These are phyloP conservation scores for Centrocercus urophasianus DNA, from an alignment of 2,113 vertebrate genomes.

Conservation along the genomic window DNA sequence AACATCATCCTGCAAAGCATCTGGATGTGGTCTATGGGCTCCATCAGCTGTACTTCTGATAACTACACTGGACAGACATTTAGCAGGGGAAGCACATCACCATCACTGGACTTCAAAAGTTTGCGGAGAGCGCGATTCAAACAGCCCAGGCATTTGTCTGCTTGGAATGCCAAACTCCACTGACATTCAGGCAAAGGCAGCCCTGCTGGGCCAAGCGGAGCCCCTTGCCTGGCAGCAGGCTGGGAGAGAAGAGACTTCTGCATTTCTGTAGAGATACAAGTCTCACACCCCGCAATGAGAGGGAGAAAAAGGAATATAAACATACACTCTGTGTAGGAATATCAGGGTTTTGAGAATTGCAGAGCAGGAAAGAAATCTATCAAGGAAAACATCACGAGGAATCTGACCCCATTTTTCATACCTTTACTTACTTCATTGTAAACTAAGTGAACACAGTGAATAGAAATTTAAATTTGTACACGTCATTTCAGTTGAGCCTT, in stretches of 20 bases:
- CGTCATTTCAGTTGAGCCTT: neutral
- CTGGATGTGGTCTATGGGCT: neutral
- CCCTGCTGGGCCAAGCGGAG: neutral
- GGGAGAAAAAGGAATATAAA: neutral
- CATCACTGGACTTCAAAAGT: neutral
- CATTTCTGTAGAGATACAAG: neutral
- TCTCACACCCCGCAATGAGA: too few relatives aligned
- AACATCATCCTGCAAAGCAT: neutral
- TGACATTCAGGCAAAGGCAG: neutral
- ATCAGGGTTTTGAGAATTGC: neutral
- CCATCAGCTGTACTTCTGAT: neutral
- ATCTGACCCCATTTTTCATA: neutral
- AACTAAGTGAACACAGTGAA: neutral
- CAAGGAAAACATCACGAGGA: neutral
- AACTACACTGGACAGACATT: neutral
- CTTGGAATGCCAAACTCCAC: neutral
- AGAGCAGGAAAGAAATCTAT: too few relatives aligned
- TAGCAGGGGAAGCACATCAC: neutral
- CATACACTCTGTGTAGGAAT: neutral
- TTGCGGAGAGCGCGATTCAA: neutral
- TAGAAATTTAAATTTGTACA: neutral
- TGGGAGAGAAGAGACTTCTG: neutral
- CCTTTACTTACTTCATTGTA: neutral
- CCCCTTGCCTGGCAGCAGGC: neutral
- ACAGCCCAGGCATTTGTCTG: neutral